A percentile compares a stretch with the other conserved stretches of the same genome.
Conservation (phyloP, 2,797 vertebrate species). For the Poeciliopsis presidionis region DNA sequence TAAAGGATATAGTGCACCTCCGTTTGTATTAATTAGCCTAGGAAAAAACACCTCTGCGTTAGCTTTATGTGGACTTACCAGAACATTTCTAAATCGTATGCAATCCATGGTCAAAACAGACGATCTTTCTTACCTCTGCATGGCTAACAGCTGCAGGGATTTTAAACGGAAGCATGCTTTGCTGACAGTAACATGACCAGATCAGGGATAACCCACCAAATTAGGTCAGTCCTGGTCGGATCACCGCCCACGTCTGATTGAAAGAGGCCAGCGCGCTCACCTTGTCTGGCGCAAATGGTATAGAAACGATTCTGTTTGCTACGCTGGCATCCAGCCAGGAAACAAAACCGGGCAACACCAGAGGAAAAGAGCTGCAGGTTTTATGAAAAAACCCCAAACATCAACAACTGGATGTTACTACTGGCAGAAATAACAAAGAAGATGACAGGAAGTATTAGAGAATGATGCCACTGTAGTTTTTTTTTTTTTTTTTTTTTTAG, state of each 20-base stretch:
- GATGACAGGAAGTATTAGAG: no score
- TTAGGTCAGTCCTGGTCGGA: slow-evolving; percentile 68
- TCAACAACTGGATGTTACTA: no score
- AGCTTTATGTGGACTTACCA: background rate
- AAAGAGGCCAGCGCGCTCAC: slow-evolving; percentile 66
- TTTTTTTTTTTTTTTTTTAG: no score
- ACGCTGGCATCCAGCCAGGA: slow-evolving; percentile 31
- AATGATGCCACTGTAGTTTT: no score
- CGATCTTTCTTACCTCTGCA: slow-evolving; percentile 33
- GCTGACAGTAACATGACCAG: slow-evolving; percentile 65
- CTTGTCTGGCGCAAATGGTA: slow-evolving; percentile 57
- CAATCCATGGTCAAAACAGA: background rate
- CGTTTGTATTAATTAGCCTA: slow-evolving; percentile 37
- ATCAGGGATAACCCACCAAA: slow-evolving; percentile 62
- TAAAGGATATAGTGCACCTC: slow-evolving; percentile 28
- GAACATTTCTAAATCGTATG: background rate
- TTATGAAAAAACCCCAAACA: no score
- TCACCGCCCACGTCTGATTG: slow-evolving; percentile 57
- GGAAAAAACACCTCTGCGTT: background rate
- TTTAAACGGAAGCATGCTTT: slow-evolving; percentile 26
- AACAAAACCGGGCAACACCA: slow-evolving; percentile 36
- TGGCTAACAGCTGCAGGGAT: slow-evolving; percentile 56
- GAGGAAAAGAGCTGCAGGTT: slow-evolving; percentile 35
- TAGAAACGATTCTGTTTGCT: slow-evolving; percentile 13
- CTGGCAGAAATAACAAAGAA: no score